phyloP scores from a whole-genome alignment of 2,113 vertebrate species.

The Trachemys scripta region DNA sequence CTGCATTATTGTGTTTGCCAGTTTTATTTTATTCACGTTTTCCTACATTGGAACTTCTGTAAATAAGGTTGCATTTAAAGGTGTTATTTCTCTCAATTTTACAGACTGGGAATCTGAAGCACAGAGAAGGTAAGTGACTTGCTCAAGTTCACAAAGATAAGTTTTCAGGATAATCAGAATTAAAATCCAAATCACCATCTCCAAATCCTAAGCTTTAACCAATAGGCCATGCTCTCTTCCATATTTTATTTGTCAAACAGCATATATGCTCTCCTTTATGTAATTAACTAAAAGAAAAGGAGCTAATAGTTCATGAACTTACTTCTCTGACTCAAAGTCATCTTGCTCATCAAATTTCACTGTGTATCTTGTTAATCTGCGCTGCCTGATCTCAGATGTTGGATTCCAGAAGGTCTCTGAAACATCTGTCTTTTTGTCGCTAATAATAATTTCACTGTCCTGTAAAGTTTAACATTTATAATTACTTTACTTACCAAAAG shows the following conservation, averaged over 20 bases:
- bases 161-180: neutral
- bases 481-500: neutral
- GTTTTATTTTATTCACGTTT: neutral
- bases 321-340: conserved; percentile 96
- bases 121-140: neutral
- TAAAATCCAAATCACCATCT: neutral
- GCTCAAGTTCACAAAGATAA: neutral
- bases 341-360: conserved; percentile 94
- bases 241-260: neutral
- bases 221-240: neutral
- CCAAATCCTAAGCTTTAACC: neutral
- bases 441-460: conserved; percentile 98
- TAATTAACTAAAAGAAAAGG: neutral
- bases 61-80: neutral
- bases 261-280: neutral
- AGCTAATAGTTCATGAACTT: conserved; percentile 48
- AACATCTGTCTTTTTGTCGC: conserved; percentile 93
- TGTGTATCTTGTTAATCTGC: conserved; percentile 89
- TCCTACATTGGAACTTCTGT: neutral
- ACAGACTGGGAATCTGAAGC: neutral
- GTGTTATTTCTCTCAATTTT: neutral
- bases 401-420: conserved; percentile 96
- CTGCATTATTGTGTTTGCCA: neutral
- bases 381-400: conserved; percentile 90
- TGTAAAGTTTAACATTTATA: conserved; percentile 69